phyloP scores from a whole-genome alignment of 2,797 vertebrate species.

The Poecilia velifera region DNA sequence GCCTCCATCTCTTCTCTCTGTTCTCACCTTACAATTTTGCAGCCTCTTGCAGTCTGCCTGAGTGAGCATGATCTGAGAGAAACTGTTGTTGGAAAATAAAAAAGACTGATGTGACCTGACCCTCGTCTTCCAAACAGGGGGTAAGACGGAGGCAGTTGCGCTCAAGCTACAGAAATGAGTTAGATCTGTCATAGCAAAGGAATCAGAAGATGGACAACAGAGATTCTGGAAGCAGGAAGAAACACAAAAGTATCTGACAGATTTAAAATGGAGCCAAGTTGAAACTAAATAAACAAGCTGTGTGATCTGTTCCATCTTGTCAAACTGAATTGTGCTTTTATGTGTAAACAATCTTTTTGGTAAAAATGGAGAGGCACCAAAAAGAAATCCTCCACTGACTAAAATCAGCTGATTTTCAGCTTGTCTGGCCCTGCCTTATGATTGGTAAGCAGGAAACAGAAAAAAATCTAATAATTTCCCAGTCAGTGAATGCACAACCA shows the following conservation, averaged over 20 bases:
- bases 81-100: constrained; percentile 1
- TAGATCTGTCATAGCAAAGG: constrained; percentile 35
- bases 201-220: neutral
- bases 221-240: constrained; percentile 7
- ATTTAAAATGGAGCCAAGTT: neutral
- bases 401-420: neutral
- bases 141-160: constrained; percentile 6
- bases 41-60: constrained; percentile 34
- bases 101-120: constrained; percentile 5
- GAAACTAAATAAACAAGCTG: neutral
- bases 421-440: neutral
- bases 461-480: neutral
- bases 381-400: neutral
- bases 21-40: constrained; percentile 54
- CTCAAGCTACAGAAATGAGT: constrained; percentile 39
- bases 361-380: neutral
- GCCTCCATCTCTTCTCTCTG: constrained; percentile 45
- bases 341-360: neutral
- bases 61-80: constrained; percentile 14
- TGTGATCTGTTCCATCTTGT: constrained; percentile 4
- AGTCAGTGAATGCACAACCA: neutral
- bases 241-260: constrained; percentile 6
- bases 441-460: neutral
- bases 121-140: neutral
- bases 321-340: constrained; percentile 2